phyloP scores from a whole-genome alignment of 1,140 invertebrate species.

The Tetraneura akinire region DNA sequence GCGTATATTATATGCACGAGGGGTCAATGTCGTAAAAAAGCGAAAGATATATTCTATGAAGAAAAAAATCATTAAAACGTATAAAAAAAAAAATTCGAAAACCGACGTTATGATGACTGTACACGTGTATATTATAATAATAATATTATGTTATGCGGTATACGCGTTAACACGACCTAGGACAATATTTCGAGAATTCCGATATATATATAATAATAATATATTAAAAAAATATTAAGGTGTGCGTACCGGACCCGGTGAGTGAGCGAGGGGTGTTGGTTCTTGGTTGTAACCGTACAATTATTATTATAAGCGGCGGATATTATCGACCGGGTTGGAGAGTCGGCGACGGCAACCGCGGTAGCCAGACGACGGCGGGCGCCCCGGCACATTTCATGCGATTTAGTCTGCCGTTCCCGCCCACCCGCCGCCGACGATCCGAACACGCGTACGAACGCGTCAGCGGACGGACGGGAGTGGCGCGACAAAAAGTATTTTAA shows the following conservation, averaged over 20 bases:
- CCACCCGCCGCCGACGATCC: not conserved
- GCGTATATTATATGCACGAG: too few relatives aligned
- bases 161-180: slow-evolving; percentile 1
- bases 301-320: not conserved
- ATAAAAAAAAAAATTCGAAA: too few relatives aligned
- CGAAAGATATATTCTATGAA: too few relatives aligned
- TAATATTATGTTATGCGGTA: not conserved
- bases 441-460: not conserved
- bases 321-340: slow-evolving; percentile 1
- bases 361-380: slow-evolving; percentile 25
- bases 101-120: too few relatives aligned
- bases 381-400: slow-evolving; percentile 11
- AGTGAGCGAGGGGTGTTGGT: not conserved
- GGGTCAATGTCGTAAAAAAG: too few relatives aligned
- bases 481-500: not conserved
- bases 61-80: too few relatives aligned
- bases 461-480: not conserved
- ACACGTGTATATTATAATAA: not conserved
- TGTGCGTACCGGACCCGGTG: not conserved
- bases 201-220: not conserved
- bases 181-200: not conserved
- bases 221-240: too few relatives aligned
- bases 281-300: too few relatives aligned
- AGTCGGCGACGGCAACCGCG: not conserved
- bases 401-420: not conserved